Conservation (phyloP, 2,113 vertebrate species). For the Axis porcinus region DNA sequence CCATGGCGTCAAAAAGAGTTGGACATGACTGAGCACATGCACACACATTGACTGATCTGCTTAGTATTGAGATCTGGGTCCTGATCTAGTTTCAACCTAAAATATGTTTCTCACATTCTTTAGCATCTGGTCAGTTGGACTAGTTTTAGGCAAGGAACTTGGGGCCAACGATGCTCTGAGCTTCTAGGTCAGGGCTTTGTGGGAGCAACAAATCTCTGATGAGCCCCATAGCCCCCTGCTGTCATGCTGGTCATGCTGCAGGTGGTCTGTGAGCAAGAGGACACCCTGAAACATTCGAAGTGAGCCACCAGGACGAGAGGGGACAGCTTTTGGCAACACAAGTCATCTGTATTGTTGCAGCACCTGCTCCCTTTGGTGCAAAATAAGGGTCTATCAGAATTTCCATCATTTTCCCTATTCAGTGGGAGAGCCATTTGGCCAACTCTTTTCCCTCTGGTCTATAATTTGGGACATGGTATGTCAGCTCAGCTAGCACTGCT, state of each 20-base stretch:
- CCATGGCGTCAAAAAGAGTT: not conserved
- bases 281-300: not conserved
- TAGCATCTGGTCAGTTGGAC: not conserved
- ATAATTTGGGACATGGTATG: not conserved
- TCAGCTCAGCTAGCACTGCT: not conserved
- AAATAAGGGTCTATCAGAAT: constrained; percentile 14
- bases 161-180: not conserved
- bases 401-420: not conserved
- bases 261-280: not conserved
- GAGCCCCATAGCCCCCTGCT: not conserved
- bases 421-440: not conserved
- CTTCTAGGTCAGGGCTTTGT: not conserved
- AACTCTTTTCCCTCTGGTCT: not conserved
- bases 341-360: not conserved
- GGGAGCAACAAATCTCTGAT: not conserved
- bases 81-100: not conserved
- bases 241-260: not conserved
- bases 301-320: not conserved
- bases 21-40: not conserved
- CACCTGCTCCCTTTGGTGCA: constrained; percentile 28
- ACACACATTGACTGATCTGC: not conserved
- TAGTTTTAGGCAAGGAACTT: not conserved
- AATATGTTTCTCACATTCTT: not conserved
- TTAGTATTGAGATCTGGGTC: not conserved
- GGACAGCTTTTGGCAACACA: not conserved